These are phyloP conservation scores for Adelges cooleyi DNA, from an alignment of 1,140 invertebrate genomes.

Conservation along the genomic window DNA sequence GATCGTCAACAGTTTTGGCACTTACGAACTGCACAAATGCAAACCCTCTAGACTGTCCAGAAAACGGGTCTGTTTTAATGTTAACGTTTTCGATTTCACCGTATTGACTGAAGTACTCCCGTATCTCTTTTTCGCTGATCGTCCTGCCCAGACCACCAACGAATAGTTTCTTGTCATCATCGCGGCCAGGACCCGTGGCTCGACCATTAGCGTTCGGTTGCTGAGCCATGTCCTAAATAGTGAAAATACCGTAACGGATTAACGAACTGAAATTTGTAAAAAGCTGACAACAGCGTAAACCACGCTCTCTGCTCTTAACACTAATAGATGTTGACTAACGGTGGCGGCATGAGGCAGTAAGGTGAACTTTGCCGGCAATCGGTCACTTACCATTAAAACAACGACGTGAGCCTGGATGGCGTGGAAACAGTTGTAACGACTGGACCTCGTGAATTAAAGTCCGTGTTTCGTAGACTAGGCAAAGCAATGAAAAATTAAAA, in stretches of 20 bases:
- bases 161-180: constrained; percentile 44
- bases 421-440: too few species aligned
- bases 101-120: constrained; percentile 50
- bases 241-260: too few species aligned
- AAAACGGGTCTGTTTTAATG: constrained; percentile 53
- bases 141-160: constrained; percentile 42
- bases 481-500: too few species aligned
- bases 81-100: constrained; percentile 52
- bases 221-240: constrained; percentile 26
- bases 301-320: background rate
- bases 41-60: constrained; percentile 53
- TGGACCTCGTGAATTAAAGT: too few species aligned
- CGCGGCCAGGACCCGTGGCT: constrained; percentile 38
- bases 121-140: constrained; percentile 45
- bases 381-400: too few species aligned
- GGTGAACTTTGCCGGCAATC: too few species aligned
- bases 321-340: too few species aligned
- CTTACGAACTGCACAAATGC: constrained; percentile 56
- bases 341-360: too few species aligned
- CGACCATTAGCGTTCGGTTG: constrained; percentile 29
- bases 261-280: background rate
- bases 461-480: too few species aligned
- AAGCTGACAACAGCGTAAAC: background rate
- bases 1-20: constrained; percentile 46
- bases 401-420: too few species aligned